Evolutionary conservation across 2,113 vertebrate species (phyloP).

Genomic region (Myodes glareolus): DNA sequence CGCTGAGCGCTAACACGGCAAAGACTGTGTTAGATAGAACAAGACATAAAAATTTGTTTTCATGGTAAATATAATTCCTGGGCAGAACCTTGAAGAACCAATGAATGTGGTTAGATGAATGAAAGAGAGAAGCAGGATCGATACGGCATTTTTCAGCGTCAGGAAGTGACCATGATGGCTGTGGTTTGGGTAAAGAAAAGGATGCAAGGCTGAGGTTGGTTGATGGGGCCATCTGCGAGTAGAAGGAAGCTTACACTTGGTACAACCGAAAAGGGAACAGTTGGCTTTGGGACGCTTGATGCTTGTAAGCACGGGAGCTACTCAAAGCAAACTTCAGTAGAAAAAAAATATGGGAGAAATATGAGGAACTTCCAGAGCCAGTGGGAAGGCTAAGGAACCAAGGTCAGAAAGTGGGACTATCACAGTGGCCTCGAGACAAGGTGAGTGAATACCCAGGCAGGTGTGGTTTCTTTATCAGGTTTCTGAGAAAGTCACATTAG

Average conservation of each 20-base stretch:
- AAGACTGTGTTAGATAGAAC: background rate
- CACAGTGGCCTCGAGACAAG: background rate
- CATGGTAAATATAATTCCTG: background rate
- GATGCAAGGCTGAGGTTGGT: background rate
- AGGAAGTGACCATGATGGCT: background rate
- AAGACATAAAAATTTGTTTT: background rate
- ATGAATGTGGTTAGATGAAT: too few relatives aligned
- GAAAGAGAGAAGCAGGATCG: background rate
- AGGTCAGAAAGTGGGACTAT: background rate
- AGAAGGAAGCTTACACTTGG: background rate
- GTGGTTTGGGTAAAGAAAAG: constrained; percentile 7
- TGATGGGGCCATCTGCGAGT: background rate
- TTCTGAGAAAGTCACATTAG: background rate
- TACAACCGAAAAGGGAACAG: background rate
- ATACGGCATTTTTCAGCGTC: background rate
- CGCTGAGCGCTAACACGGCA: background rate
- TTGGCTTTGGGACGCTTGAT: background rate
- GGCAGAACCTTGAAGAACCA: background rate
- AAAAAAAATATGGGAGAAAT: background rate
- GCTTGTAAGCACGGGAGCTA: background rate
- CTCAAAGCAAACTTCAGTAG: background rate
- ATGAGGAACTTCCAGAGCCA: background rate
- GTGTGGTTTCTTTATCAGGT: background rate
- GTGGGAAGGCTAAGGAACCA: background rate
- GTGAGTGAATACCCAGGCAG: background rate